Evolutionary conservation across 37 sponge, comb jelly and placozoan species (phyloP).

Genomic region (Halisarca cf. caerulea): DNA sequence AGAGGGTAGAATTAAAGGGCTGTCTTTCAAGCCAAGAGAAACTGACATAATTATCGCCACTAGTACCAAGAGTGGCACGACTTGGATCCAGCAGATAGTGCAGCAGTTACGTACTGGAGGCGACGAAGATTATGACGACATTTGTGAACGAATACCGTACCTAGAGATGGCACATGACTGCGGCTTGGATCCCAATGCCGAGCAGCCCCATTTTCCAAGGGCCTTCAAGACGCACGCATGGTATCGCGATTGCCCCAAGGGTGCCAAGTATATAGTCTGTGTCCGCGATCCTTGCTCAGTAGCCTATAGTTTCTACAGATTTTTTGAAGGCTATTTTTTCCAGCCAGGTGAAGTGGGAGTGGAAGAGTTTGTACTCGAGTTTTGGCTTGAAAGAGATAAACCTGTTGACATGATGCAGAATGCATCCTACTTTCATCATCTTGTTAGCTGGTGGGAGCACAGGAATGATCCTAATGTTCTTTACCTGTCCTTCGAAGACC

Average conservation of each 20-base stretch:
- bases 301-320: background rate
- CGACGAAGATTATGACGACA: background rate
- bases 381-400: background rate
- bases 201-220: constrained; percentile 22
- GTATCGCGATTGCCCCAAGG: constrained; percentile 16
- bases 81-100: constrained; percentile 10
- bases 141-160: background rate
- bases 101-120: constrained; percentile 13
- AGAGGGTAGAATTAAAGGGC: background rate
- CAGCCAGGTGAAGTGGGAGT: constrained; percentile 8
- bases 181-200: background rate
- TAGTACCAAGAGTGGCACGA: background rate
- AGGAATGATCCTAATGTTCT: constrained; percentile 50
- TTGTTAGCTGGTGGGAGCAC: constrained; percentile 43
- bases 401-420: background rate
- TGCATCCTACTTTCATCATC: constrained; percentile 13
- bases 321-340: background rate
- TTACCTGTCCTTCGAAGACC: constrained; percentile 39
- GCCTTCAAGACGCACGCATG: constrained; percentile 21
- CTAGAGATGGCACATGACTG: background rate
- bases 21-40: background rate
- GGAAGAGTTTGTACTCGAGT: background rate
- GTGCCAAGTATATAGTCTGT: constrained; percentile 12
- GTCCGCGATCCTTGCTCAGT: constrained; percentile 25
- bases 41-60: background rate